These are phyloP conservation scores for Xyrichtys novacula DNA, from an alignment of 2,797 vertebrate species.

Conservation along the genomic window DNA sequence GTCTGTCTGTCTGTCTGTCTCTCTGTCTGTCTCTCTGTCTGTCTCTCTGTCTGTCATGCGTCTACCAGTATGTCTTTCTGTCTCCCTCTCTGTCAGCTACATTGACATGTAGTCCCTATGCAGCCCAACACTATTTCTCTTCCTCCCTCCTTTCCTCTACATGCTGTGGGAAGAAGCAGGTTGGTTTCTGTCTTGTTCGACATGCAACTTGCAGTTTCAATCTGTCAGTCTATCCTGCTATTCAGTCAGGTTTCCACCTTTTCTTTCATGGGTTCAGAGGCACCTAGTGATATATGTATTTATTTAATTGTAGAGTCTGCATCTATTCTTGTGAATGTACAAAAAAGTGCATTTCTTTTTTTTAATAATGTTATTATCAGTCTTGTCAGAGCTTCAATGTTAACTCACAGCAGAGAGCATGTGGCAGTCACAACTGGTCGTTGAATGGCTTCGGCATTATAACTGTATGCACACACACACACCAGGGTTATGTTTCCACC, in stretches of 20 bases:
- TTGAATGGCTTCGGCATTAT: conserved; percentile 51
- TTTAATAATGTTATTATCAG: neutral
- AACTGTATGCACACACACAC: conserved; percentile 23
- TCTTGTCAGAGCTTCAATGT: conserved; percentile 28
- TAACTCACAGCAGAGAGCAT: conserved; percentile 50
- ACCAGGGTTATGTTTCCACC: neutral
- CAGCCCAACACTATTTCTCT: conserved; percentile 66
- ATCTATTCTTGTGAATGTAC: conserved; percentile 3
- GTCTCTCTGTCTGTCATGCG: too few relatives aligned
- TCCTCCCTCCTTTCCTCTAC: conserved; percentile 57
- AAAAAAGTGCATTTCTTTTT: conserved; percentile 9
- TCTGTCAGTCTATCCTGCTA: conserved; percentile 56
- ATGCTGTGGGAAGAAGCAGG: conserved; percentile 80
- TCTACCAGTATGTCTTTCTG: too few relatives aligned
- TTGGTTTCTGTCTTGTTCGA: conserved; percentile 69
- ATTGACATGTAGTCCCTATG: conserved; percentile 45
- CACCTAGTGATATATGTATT: neutral
- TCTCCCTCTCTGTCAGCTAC: too few relatives aligned
- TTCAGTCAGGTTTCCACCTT: conserved; percentile 20
- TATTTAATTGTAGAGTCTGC: conserved; percentile 7
- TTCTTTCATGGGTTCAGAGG: conserved; percentile 19
- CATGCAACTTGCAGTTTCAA: conserved; percentile 61
- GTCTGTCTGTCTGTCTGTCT: too few relatives aligned
- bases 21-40: too few relatives aligned
- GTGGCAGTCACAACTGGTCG: conserved; percentile 19